Base-by-base conservation (phyloP, 2,113 vertebrate genomes). In the Vidua macroura region DNA sequence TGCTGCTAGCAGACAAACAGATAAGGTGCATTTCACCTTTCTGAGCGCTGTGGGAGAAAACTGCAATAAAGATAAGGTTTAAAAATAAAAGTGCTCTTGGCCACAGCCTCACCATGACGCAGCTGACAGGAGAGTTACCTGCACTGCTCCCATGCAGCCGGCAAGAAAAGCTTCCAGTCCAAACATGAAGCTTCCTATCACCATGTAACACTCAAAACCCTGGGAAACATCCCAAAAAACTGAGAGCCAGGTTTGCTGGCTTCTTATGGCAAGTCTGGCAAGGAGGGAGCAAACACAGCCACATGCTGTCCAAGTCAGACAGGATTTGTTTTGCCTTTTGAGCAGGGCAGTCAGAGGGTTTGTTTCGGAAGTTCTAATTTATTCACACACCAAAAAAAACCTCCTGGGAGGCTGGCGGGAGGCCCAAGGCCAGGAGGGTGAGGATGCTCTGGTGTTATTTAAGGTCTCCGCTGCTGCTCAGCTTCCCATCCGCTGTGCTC, bases 51-150 rank as follows among this genome's bases (percentile, higher is more conserved):
- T 51, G 24, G 77, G 89, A 93, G 95, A 96, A 96, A 94, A 76
- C 82, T 17, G 69, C 92, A 93, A 95, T 97, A 94, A 97, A 97
- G 97, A 97, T 95, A 96, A 97, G 62, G 46, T 14, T 74, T 43
- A 35, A 92, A 94, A 88, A 72, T 11, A 91, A 94, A 90, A 96
- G 91, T 51, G 74, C 59, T 66, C 0, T 2, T 10, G 4, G 76
- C 43, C 39, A 12, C 13, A 2, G 67, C 84, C 62, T 69, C 13
- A 3, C 52, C 2, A 2, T 37, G 53, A 86, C 2, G 0, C 64
- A 79, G 60, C 72, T 15, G 3, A 53, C 2, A 3, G 53, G 39
- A 28, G 4, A 0, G 62, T 44, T 66, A 92, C 88, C 85, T 90
- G 74, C 1, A 0, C 19, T 89, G 69, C 81, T 91, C 74, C 82